phyloP scores from a whole-genome alignment of 2,797 vertebrate species.

The Xiphorhynchus erythropygius region DNA sequence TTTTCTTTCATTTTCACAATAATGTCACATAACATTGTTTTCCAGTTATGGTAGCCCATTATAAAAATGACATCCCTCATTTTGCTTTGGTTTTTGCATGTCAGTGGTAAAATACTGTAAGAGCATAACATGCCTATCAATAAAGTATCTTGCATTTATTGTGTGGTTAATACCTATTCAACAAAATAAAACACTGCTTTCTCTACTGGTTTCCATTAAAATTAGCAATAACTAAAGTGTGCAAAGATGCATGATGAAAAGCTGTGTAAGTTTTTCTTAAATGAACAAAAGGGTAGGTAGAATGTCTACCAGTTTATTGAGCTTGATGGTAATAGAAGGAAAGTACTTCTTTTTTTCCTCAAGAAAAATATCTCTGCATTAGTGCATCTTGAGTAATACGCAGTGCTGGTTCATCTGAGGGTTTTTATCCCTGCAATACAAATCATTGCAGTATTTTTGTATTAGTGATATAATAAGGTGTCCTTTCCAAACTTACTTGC shows the following conservation, averaged over 20 bases:
- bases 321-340: neutral
- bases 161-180: neutral
- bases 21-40: neutral
- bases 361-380: neutral
- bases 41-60: neutral
- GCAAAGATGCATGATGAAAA: neutral
- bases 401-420: neutral
- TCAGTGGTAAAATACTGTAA: neutral
- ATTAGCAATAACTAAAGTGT: neutral
- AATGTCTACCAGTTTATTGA: neutral
- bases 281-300: neutral
- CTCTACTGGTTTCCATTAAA: neutral
- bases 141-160: neutral
- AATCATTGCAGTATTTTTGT: neutral
- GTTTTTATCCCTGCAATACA: neutral
- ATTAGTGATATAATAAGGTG: neutral
- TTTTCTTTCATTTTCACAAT: neutral
- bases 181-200: neutral
- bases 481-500: neutral
- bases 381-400: neutral
- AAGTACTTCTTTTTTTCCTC: neutral
- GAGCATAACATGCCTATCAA: neutral
- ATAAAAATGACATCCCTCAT: neutral
- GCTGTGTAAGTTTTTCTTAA: neutral
- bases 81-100: neutral